A percentile compares a stretch with the other conserved stretches of the same genome.
Conservation (phyloP, 30 jellyfish, hydroid and myxozoan genomes). For the Hydractinia symbiolongicarpus region DNA sequence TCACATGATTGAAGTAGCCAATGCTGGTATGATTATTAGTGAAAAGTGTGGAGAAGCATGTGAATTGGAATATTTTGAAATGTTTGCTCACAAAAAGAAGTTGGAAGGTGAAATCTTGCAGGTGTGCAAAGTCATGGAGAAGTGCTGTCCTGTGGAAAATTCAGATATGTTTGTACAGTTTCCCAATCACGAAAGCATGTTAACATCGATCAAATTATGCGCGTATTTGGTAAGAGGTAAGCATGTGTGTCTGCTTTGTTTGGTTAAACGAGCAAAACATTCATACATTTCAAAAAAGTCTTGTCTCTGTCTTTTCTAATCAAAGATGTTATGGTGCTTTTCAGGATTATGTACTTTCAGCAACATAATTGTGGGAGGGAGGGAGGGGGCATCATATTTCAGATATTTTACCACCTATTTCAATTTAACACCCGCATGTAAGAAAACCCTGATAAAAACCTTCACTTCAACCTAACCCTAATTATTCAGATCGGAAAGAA, state of each 20-base stretch:
- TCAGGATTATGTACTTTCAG: too few relatives aligned
- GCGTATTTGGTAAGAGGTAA: constrained; percentile 49
- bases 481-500: too few relatives aligned
- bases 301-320: too few relatives aligned
- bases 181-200: constrained; percentile 57
- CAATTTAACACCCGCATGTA: too few relatives aligned
- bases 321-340: too few relatives aligned
- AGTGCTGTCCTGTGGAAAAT: constrained; percentile 36
- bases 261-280: too few relatives aligned
- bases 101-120: constrained; percentile 49
- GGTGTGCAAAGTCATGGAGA: constrained; percentile 43
- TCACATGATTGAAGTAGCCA: constrained; percentile 52
- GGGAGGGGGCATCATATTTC: too few relatives aligned
- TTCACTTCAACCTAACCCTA: too few relatives aligned
- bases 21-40: constrained; percentile 57
- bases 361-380: too few relatives aligned
- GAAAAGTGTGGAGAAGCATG: constrained; percentile 59
- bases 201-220: constrained; percentile 43
- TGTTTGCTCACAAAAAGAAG: constrained; percentile 44
- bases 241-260: not conserved
- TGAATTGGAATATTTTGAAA: constrained; percentile 52
- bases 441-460: too few relatives aligned
- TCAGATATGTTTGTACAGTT: constrained; percentile 51
- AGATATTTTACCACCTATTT: too few relatives aligned
- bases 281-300: too few relatives aligned